A percentile compares a stretch with the other conserved stretches of the same genome.
phyloP scores from a whole-genome alignment of 2,888 invertebrate species.

The Melanargia galathea region DNA sequence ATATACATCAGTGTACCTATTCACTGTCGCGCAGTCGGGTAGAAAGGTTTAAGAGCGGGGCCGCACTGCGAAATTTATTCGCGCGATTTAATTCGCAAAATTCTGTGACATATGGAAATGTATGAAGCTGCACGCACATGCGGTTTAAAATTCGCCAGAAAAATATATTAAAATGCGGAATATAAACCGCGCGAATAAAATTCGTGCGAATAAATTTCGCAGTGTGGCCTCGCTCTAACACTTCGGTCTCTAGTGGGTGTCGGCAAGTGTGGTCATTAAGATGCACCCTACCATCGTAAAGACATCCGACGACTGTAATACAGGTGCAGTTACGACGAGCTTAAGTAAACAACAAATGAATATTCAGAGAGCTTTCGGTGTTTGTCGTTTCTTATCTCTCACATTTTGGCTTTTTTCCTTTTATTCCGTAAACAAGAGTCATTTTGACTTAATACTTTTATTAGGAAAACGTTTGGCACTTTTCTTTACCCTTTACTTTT shows the following conservation, averaged over 20 bases:
- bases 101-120: too few relatives aligned
- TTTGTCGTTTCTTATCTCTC: slow-evolving; percentile 14
- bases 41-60: too few relatives aligned
- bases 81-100: too few relatives aligned
- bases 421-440: slow-evolving; percentile 15
- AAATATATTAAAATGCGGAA: too few relatives aligned
- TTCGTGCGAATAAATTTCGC: too few relatives aligned
- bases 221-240: too few relatives aligned
- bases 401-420: slow-evolving; percentile 10
- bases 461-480: background rate
- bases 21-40: too few relatives aligned
- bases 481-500: background rate
- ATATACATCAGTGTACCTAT: too few relatives aligned
- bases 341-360: slow-evolving; percentile 59
- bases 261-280: slow-evolving; percentile 46
- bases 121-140: too few relatives aligned
- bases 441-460: slow-evolving; percentile 3
- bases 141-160: too few relatives aligned
- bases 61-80: too few relatives aligned
- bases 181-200: too few relatives aligned
- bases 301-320: slow-evolving; percentile 48
- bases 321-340: slow-evolving; percentile 41
- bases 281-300: slow-evolving; percentile 66
- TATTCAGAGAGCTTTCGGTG: slow-evolving; percentile 49
- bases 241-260: slow-evolving; percentile 25